phyloP scores from a whole-genome alignment of 2,888 invertebrate species.

The Biston betularia region DNA sequence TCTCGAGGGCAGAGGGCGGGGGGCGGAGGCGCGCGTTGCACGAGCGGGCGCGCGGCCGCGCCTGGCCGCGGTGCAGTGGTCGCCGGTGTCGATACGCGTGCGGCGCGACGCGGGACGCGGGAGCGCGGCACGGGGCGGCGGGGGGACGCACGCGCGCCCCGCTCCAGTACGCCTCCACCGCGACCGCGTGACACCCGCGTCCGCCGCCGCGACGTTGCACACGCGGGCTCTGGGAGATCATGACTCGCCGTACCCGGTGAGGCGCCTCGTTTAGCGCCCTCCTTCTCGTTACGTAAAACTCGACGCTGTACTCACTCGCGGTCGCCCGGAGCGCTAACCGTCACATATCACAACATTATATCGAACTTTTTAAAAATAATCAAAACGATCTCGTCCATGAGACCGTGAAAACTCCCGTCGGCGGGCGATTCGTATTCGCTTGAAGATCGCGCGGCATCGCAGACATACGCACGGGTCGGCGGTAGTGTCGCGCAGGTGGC shows the following conservation, averaged over 20 bases:
- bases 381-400: constrained; percentile 33
- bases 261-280: constrained; percentile 71
- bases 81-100: constrained; percentile 51
- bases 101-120: constrained; percentile 49
- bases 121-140: constrained; percentile 54
- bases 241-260: constrained; percentile 78
- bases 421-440: constrained; percentile 8
- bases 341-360: constrained; percentile 61
- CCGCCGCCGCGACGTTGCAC: constrained; percentile 56
- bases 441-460: constrained; percentile 18
- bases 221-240: constrained; percentile 73
- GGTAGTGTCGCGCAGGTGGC: constrained; percentile 52
- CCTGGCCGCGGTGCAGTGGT: constrained; percentile 42
- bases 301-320: constrained; percentile 48
- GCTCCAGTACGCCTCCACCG: constrained; percentile 73
- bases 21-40: constrained; percentile 55
- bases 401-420: constrained; percentile 15
- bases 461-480: constrained; percentile 16
- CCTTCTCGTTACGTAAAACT: constrained; percentile 72
- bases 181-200: constrained; percentile 70
- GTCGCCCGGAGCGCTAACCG: constrained; percentile 43
- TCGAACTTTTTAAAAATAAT: constrained; percentile 53
- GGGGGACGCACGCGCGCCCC: constrained; percentile 65
- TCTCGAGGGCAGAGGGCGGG: constrained; percentile 46
- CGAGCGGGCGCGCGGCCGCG: constrained; percentile 53